Evolutionary conservation across 2,888 invertebrate species (phyloP), one percentile per base, ranked within the genome.

Genomic region (Melolontha melolontha): DNA sequence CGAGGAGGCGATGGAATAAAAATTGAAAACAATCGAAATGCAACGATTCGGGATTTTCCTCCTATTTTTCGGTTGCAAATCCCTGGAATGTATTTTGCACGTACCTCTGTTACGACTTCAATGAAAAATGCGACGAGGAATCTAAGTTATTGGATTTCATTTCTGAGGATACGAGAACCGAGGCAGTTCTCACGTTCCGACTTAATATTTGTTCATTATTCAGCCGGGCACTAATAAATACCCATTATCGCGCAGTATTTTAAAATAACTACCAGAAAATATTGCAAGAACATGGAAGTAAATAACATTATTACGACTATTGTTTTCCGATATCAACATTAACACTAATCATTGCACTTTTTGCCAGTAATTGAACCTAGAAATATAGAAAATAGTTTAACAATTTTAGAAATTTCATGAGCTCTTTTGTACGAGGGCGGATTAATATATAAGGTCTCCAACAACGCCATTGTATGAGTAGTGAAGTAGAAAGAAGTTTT

Each of bases 141-240:
- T 78, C 77, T 79, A 81, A 81, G 77, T 81, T 81, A 81, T 80
- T 79, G 80, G 77, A 79, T 80, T 78, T 80, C 79, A 80, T 79
- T 80, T 80, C 77, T 77, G 69, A 72, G 77, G 75, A 79, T 76
- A 76, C 74, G 76, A 78, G 77, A 57, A 67, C 71, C 75, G 76
- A 73, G 74, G 76, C 79, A 76, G 79, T 81, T 81, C 79, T 77
- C 81, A 81, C 81, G 80, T 81, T 74, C 79, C 69, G 71, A 72
- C 72, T 74, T 75, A 74, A 75, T 75, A 75, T 74, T 73, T 71
- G 74, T 74, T 72, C 74, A 74, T 75, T 74, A 74, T 73, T 74
- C 71, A 71, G 68, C 62, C 41, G 27, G 42, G 47, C 59, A 42
- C 51, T 57, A 62, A 69, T 66, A 69, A 69, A 69, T 67, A 63